These are phyloP conservation scores for Vanessa tameamea DNA, from an alignment of 1,140 invertebrate genomes.

Conservation along the genomic window DNA sequence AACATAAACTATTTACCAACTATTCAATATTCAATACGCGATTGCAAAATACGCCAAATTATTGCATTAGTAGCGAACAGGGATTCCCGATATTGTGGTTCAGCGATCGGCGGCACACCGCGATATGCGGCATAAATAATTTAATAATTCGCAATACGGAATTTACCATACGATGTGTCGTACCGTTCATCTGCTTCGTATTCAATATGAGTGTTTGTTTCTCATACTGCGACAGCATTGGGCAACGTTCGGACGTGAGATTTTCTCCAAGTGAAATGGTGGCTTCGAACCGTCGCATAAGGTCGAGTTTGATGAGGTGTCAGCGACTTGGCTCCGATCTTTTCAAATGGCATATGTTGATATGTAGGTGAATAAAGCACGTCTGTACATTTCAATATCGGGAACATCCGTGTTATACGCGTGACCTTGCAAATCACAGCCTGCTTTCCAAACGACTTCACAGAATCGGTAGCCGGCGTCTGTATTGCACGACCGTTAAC, in stretches of 20 bases:
- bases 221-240: constrained; percentile 79
- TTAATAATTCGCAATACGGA: constrained; percentile 81
- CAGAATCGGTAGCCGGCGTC: constrained; percentile 73
- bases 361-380: constrained; percentile 81
- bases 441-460: constrained; percentile 80
- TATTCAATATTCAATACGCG: constrained; percentile 79
- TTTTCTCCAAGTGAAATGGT: constrained; percentile 62
- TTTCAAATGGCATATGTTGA: constrained; percentile 76
- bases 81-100: constrained; percentile 80
- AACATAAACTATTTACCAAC: constrained; percentile 80
- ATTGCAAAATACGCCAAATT: constrained; percentile 81
- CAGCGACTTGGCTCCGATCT: constrained; percentile 60
- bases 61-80: constrained; percentile 79
- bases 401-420: constrained; percentile 80
- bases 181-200: constrained; percentile 77
- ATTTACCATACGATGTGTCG: constrained; percentile 77
- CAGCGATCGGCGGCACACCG: constrained; percentile 72
- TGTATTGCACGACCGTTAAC: constrained; percentile 69
- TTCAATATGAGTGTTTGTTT: constrained; percentile 80
- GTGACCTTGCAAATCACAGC: constrained; percentile 80
- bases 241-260: constrained; percentile 64
- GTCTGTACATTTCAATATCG: constrained; percentile 80
- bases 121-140: constrained; percentile 80
- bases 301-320: constrained; percentile 52
- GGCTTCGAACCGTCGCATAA: constrained; percentile 55